Base-by-base conservation (phyloP, 2,888 invertebrate species). In the Hypselothyrea guttata region DNA sequence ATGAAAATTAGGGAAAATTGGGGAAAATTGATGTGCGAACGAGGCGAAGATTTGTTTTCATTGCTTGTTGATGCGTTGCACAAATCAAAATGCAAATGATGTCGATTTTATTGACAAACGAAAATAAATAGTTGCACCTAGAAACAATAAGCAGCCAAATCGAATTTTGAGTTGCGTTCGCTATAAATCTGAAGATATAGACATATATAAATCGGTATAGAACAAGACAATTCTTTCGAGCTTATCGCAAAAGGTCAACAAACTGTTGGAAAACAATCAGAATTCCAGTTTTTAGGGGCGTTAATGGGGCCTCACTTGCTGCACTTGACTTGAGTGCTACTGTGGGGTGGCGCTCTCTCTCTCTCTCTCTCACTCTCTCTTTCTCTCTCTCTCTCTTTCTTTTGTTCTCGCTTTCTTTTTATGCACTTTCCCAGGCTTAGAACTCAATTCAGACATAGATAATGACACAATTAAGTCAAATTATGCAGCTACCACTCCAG, bases 401-500 rank as follows among this genome's bases (percentile, higher is more conserved):
- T n/a, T n/a, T n/a, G n/a, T n/a, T n/a, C n/a, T n/a, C n/a, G n/a
- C n/a, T n/a, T n/a, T n/a, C n/a, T n/a, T n/a, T n/a, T n/a, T n/a
- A n/a, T n/a, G n/a, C 38, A 3, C 18, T 54, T 56, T 63, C 37
- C 48, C 37, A 54, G 47, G 49, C 56, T 30, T 44, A 46, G 60
- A n/a, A n/a, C n/a, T n/a, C n/a, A n/a, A 13, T 53, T 2, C 11
- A 53, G 55, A 83, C 63, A 61, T 40, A 47, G 51, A 71, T 87
- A 83, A 85, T 70, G 81, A 77, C 71, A 72, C 75, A 86, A 87
- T 85, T 87, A 85, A 71, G 71, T 67, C 61, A 70, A 79, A 87
- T 87, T 72, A 83, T 44, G 63, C 49, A 66, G 45, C 69, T 61
- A 57, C 66, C 57, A 57, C 58, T 58, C 41, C 34, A 54, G 46